Evolutionary conservation across 1,140 invertebrate species (phyloP).

Genomic region (Coenobita brevimanus): DNA sequence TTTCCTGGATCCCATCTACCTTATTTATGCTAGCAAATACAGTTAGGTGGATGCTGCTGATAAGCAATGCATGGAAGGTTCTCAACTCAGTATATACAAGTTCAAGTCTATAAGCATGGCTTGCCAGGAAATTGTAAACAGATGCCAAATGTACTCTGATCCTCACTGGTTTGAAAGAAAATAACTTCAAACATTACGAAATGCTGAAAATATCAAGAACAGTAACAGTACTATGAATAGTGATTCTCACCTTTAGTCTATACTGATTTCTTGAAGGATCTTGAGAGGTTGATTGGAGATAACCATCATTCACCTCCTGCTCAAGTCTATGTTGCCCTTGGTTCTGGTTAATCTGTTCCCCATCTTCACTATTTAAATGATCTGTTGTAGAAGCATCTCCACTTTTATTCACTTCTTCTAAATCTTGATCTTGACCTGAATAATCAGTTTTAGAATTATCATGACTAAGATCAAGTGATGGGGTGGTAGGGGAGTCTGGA

Average conservation of each 20-base stretch:
- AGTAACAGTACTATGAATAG: no score
- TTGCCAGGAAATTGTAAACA: no score
- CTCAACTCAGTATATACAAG: no score
- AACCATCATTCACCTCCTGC: background rate
- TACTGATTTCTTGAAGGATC: constrained; percentile 37
- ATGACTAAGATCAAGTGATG: background rate
- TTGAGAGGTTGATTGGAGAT: constrained; percentile 17
- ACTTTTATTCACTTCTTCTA: background rate
- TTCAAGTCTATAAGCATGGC: no score
- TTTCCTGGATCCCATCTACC: no score
- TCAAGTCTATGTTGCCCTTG: background rate
- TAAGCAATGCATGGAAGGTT: no score
- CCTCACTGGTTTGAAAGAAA: no score
- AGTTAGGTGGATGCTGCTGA: no score
- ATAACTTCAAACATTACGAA: no score
- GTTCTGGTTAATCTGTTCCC: background rate
- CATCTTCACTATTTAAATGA: background rate
- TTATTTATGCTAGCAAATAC: no score
- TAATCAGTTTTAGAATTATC: constrained; percentile 18
- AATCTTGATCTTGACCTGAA: background rate
- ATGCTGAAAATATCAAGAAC: no score
- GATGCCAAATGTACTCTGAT: no score
- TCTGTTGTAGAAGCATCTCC: background rate
- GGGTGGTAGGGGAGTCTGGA: background rate
- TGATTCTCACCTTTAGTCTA: background rate